Percentiles rank a stretch among this genome's conserved stretches.
Evolutionary conservation across 2,113 vertebrate species (phyloP).

Genomic region (Myanophis thanlyinensis): DNA sequence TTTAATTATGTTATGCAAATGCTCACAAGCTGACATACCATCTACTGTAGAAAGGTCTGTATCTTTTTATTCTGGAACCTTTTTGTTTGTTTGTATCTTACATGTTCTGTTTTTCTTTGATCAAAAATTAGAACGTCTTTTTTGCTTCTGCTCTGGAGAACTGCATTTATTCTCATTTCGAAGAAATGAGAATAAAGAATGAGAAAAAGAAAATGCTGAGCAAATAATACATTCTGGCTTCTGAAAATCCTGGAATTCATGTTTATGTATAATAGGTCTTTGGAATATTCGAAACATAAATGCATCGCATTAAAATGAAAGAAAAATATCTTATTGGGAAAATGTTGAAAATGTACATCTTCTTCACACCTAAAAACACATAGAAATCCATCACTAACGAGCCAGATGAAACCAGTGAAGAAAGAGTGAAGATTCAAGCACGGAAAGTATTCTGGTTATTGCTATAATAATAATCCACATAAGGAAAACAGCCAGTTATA

Average conservation of each 20-base stretch:
- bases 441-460: conserved; percentile 1
- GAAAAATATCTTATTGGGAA: neutral
- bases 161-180: conserved; percentile 1
- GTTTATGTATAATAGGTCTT: conserved; percentile 2
- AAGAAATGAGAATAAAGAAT: too few species aligned
- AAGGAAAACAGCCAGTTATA: conserved; percentile 8
- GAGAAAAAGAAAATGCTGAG: too few species aligned
- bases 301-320: neutral
- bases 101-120: conserved; percentile 23
- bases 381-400: neutral
- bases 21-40: conserved; percentile 38
- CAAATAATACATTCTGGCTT: neutral
- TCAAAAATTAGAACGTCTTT: neutral
- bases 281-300: neutral
- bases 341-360: neutral
- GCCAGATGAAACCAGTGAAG: neutral
- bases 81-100: conserved; percentile 15
- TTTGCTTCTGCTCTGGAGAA: neutral
- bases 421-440: neutral
- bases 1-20: conserved; percentile 37
- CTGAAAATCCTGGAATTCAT: conserved; percentile 8
- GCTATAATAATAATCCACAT: conserved; percentile 44
- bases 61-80: conserved; percentile 52
- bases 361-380: neutral
- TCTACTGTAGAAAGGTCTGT: conserved; percentile 43